A percentile compares a stretch with the other conserved stretches of the same genome.
Evolutionary conservation across 1,140 invertebrate genomes (phyloP).

Genomic region (Charaxes varanes): DNA sequence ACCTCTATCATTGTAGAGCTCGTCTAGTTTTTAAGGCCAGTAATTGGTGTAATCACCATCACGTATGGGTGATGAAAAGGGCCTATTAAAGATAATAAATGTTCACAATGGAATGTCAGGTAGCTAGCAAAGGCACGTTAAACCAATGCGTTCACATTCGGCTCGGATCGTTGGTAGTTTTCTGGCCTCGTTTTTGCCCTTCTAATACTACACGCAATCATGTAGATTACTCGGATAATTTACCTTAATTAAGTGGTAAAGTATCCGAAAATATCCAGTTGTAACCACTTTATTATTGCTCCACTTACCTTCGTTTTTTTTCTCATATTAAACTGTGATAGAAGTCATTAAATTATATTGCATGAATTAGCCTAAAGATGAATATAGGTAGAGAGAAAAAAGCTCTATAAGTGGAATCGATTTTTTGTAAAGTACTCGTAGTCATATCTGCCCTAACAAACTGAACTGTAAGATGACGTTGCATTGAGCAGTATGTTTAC

Average conservation of each 20-base stretch:
- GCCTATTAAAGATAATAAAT: conserved; percentile 19
- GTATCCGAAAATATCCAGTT: conserved; percentile 16
- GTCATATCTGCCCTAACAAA: no score
- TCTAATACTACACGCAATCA: conserved; percentile 16
- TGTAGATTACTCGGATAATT: conserved; percentile 15
- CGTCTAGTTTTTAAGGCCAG: conserved; percentile 24
- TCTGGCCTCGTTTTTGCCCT: conserved; percentile 17
- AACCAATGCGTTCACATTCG: conserved; percentile 18
- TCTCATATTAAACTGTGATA: no score
- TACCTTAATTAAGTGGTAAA: conserved; percentile 10
- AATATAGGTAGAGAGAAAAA: no score
- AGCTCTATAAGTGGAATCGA: no score
- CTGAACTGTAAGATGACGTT: no score
- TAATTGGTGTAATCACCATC: conserved; percentile 27
- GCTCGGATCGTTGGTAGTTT: conserved; percentile 12
- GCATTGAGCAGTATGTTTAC: no score
- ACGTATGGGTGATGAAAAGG: conserved; percentile 17
- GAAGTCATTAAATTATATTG: no score
- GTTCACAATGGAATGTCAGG: conserved; percentile 13
- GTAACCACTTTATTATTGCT: conserved; percentile 3
- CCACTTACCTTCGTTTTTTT: background rate
- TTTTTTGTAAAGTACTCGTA: no score
- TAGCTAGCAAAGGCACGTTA: conserved; percentile 7
- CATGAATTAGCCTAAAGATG: no score
- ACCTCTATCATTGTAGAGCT: conserved; percentile 25